A percentile compares a stretch with the other conserved stretches of the same genome.
Conservation (phyloP, 2,113 vertebrate genomes). For the Boulengeromyrus knoepffleri region DNA sequence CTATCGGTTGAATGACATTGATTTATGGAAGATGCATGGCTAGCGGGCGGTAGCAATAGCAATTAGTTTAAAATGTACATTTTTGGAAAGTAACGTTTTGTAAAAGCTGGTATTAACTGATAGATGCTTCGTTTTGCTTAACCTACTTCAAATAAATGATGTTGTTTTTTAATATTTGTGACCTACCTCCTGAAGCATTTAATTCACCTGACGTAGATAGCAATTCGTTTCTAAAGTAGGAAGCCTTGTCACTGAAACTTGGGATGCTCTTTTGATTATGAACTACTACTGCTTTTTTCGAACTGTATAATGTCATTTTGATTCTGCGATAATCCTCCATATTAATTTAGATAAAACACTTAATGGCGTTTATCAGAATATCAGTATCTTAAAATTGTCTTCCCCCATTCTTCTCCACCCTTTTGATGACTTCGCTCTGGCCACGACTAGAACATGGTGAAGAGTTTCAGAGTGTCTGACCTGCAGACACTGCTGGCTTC, state of each 20-base stretch:
- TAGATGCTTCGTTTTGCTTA: neutral
- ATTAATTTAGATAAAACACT: neutral
- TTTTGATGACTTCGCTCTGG: conserved; percentile 32
- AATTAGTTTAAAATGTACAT: neutral
- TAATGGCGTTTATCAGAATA: neutral
- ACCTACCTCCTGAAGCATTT: neutral
- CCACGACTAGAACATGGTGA: conserved; percentile 88
- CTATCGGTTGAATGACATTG: neutral
- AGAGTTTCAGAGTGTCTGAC: conserved; percentile 98
- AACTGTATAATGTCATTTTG: neutral
- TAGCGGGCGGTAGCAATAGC: neutral
- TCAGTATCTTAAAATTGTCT: conserved; percentile 1
- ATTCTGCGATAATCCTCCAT: neutral
- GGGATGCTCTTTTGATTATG: neutral
- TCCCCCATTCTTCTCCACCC: neutral
- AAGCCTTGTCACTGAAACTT: neutral
- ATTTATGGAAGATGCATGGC: neutral
- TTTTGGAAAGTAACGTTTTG: neutral
- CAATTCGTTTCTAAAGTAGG: neutral
- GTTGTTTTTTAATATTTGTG: neutral
- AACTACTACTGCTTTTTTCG: neutral
- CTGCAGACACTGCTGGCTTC: conserved; percentile 96
- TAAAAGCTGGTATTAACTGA: neutral
- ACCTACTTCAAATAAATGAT: neutral
- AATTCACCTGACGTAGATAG: neutral